phyloP scores from a whole-genome alignment of 2,888 invertebrate species.

The Protophormia terraenovae region DNA sequence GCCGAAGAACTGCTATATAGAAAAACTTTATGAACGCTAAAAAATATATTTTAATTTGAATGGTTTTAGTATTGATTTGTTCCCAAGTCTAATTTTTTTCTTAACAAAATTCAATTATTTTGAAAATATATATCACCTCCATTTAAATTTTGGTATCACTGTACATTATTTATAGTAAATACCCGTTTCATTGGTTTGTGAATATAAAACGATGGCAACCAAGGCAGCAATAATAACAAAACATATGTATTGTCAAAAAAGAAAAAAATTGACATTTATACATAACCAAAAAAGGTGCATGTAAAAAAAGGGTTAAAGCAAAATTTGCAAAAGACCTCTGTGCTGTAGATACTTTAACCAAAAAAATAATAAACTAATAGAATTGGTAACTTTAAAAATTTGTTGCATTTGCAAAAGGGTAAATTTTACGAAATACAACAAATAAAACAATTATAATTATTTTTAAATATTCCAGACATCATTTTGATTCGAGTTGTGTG shows the following conservation, averaged over 20 bases:
- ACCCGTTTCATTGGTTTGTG: too few relatives aligned
- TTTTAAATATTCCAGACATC: background rate
- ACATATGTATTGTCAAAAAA: slow-evolving; percentile 41
- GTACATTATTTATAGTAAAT: too few relatives aligned
- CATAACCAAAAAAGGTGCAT: slow-evolving; percentile 64
- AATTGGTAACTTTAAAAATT: background rate
- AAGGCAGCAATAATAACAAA: slow-evolving; percentile 22
- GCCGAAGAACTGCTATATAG: too few relatives aligned
- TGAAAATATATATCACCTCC: too few relatives aligned
- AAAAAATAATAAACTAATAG: slow-evolving; percentile 12
- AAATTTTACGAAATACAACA: background rate
- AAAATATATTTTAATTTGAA: too few relatives aligned
- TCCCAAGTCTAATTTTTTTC: too few relatives aligned
- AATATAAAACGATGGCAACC: background rate
- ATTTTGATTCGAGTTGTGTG: slow-evolving; percentile 61
- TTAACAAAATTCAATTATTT: too few relatives aligned
- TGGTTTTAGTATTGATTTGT: too few relatives aligned
- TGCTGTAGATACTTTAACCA: slow-evolving; percentile 23
- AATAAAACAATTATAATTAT: background rate
- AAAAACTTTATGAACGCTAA: too few relatives aligned
- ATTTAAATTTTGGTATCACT: too few relatives aligned
- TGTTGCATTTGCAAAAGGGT: slow-evolving; percentile 38
- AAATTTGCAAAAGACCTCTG: slow-evolving; percentile 50
- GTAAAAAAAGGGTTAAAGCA: slow-evolving; percentile 54
- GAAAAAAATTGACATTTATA: slow-evolving; percentile 59